Base-by-base conservation (phyloP, 2,888 invertebrate genomes). In the Peribatodes rhomboidaria region DNA sequence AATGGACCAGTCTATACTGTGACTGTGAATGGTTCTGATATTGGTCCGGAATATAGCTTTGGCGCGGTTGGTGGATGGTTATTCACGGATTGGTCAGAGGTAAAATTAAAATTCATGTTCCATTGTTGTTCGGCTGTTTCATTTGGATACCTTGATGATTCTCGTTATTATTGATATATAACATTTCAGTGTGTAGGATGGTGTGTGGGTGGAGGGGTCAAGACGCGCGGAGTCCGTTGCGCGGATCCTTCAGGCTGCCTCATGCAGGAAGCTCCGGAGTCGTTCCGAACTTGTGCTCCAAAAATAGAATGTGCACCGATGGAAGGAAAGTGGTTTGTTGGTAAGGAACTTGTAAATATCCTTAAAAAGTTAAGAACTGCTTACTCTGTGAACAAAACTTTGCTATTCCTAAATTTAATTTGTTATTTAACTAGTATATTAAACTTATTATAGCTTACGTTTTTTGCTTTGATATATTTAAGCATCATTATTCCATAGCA, bases 301-400 rank as follows among this genome's bases (percentile, higher is more conserved):
- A 95, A 94, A 62, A 87, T 92, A 44, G 88, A 92, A 60, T 98
- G 96, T 83, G 82, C 94, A 86, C 81, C 97, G 92, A 90, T 95
- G 77, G 83, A 90, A 69, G 97, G 97, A 11, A 94, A 96, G 74
- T 98, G 98, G 98, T 98, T 97, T 86, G 94, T 96, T 22, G 97
- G 98, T 93, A 80, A 54, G 65, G 13, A 8, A 9, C n/a, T 10
- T 10, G 10, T 16, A 14, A 16, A 41, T 16, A 16, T 41, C 16
- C 9, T 8, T 14, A 44, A 44, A 20, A 1, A 39, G 14, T 7
- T 39, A 39, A 39, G 7, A 1, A 3, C 10, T 10, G 1, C 4
- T 39, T 3, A 14, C 57, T 37, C 10, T 20, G 6, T 27, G 27
- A 27, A 27, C 2, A 27, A 27, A 6, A 27, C 3, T 27, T 27